Conservation (phyloP, 2,888 invertebrate genomes). For the Calliphora vomitoria region DNA sequence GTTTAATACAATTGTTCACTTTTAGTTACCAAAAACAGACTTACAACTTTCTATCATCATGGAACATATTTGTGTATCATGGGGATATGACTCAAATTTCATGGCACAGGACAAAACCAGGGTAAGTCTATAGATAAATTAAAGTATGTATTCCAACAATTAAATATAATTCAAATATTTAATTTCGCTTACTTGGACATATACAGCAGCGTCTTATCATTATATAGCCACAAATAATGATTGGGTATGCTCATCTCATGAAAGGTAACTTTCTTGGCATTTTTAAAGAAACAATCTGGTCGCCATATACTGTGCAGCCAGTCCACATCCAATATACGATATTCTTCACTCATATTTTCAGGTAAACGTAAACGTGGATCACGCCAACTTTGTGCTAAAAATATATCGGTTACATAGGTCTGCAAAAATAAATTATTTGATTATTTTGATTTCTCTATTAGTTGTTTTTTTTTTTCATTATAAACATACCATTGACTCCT, state of each 20-base stretch:
- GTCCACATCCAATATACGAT: slow-evolving; percentile 94
- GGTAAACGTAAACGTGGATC: slow-evolving; percentile 94
- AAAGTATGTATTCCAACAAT: neutral
- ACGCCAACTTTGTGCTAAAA: slow-evolving; percentile 96
- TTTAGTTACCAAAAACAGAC: slow-evolving; percentile 80
- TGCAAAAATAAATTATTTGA: slow-evolving; percentile 81
- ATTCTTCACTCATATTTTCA: slow-evolving; percentile 97
- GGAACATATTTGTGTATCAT: slow-evolving; percentile 96
- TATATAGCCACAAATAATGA: slow-evolving; percentile 95
- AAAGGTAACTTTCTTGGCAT: slow-evolving; percentile 96
- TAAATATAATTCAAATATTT: neutral
- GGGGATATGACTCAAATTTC: slow-evolving; percentile 97
- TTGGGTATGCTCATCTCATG: slow-evolving; percentile 98
- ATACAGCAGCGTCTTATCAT: slow-evolving; percentile 95
- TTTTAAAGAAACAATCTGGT: slow-evolving; percentile 97
- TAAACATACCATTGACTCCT: slow-evolving; percentile 92
- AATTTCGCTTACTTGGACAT: slow-evolving; percentile 92
- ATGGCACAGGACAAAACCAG: slow-evolving; percentile 96
- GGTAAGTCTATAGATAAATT: slow-evolving; percentile 88
- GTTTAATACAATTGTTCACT: neutral
- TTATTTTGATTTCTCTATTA: neutral
- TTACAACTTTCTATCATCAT: slow-evolving; percentile 98
- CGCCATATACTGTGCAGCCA: slow-evolving; percentile 96
- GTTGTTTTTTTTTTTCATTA: too few species aligned
- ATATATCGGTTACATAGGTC: slow-evolving; percentile 97